Conservation (phyloP, 2,888 invertebrate species). For the Ophion costatus region DNA sequence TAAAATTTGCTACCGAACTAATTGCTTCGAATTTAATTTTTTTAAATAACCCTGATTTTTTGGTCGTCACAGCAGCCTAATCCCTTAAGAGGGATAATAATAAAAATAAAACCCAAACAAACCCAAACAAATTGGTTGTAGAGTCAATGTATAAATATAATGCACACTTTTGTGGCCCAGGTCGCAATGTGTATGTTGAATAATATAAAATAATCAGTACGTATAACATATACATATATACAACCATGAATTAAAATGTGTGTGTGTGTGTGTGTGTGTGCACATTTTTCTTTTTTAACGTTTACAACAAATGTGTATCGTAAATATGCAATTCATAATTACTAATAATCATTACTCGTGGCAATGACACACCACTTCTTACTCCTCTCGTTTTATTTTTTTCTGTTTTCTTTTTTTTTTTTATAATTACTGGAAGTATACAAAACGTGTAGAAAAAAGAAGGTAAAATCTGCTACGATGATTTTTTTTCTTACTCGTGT, state of each 20-base stretch:
- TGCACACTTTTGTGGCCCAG: slow-evolving; percentile 64
- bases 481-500: slow-evolving; percentile 50
- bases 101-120: slow-evolving; percentile 25
- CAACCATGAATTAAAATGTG: slow-evolving; percentile 16
- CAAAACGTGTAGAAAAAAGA: slow-evolving; percentile 78
- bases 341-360: slow-evolving; percentile 71
- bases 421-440: slow-evolving; percentile 74
- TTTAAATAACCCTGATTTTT: too few relatives aligned
- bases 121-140: not conserved
- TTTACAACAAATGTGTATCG: slow-evolving; percentile 74
- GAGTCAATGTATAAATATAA: slow-evolving; percentile 3
- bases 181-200: slow-evolving; percentile 73
- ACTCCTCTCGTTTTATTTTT: slow-evolving; percentile 44
- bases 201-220: slow-evolving; percentile 64
- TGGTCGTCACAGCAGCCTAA: too few relatives aligned
- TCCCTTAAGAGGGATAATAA: slow-evolving; percentile 5
- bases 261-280: not conserved
- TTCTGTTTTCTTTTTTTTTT: slow-evolving; percentile 37
- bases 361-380: slow-evolving; percentile 72
- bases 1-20: too few relatives aligned
- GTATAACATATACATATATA: slow-evolving; percentile 49
- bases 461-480: slow-evolving; percentile 69
- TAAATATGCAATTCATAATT: slow-evolving; percentile 73
- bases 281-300: slow-evolving; percentile 51
- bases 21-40: too few relatives aligned